Base-by-base conservation (phyloP, 2,797 vertebrate species). In the Acrossocheilus fasciatus region DNA sequence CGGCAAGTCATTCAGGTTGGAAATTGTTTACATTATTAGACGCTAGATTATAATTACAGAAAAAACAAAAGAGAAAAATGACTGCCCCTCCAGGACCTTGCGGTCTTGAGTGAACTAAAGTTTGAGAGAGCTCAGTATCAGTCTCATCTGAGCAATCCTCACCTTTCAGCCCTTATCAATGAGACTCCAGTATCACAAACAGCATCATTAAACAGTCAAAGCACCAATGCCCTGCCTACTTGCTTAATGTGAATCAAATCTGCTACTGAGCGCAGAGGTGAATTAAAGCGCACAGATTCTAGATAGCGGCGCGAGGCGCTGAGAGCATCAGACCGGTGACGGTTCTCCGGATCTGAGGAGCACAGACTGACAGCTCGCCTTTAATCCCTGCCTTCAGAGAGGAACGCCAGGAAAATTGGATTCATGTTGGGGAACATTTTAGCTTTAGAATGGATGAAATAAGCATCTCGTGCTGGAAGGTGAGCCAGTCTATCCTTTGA, bases 361-460 rank as follows among this genome's bases (percentile, higher is more conserved):
- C 84, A 89, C 82, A 83, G 81, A 89, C 92, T 94, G 95, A 95
- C 95, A 95, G 94, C 93, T 93, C 87, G 70, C 84, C 94, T 95
- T 93, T 96, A 96, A 96, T 96, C 95, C 95, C 89, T 90, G 90
- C 94, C 92, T 94, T 94, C 92, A 92, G 89, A 92, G 88, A 93
- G 91, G 93, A 93, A 94, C 92, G 92, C 87, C 87, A 87, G 90
- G 91, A 90, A 95, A 96, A 96, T 94, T 93, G 93, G 92, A 96
- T 96, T 94, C 93, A 94, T 92, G 92, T 94, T 93, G 93, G 93
- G 93, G 91, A 95, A 94, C 94, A 94, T 95, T 94, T 94, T 91
- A 94, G 94, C 92, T 93, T 93, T 94, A 95, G 95, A 95, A 95
- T 89, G 91, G 91, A 91, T 90, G 89, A 94, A 95, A 94, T 93